Percentiles rank a stretch among this genome's conserved stretches.
Conservation (phyloP, 2,113 vertebrate species). For the Oxygymnocypris stewartii region DNA sequence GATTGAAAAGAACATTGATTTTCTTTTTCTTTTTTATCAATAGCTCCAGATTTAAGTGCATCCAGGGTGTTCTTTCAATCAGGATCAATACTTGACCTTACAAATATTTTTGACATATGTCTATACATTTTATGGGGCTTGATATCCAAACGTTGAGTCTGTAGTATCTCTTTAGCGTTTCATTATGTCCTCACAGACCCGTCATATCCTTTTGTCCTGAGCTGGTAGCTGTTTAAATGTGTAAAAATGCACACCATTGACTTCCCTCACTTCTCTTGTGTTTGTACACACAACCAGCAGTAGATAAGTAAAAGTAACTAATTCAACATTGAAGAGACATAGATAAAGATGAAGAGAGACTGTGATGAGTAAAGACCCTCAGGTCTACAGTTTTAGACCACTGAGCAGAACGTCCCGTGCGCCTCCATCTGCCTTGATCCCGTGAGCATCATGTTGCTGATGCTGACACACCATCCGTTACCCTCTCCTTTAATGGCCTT, state of each 20-base stretch:
- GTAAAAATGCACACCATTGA: not conserved
- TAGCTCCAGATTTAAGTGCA: constrained; percentile 51
- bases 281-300: not conserved
- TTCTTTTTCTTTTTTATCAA: constrained; percentile 35
- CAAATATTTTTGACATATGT: constrained; percentile 54
- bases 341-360: constrained; percentile 37
- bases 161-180: constrained; percentile 19
- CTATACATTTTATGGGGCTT: constrained; percentile 50
- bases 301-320: constrained; percentile 47
- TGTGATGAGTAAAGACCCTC: constrained; percentile 49
- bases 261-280: not conserved
- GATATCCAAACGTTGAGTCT: not conserved
- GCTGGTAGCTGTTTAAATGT: not conserved
- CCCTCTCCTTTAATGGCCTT: constrained; percentile 47
- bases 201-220: not conserved
- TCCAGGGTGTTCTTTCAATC: constrained; percentile 51
- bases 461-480: constrained; percentile 50
- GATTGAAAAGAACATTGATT: constrained; percentile 54
- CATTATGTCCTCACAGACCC: constrained; percentile 14
- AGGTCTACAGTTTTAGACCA: constrained; percentile 53
- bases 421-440: constrained; percentile 50
- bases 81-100: constrained; percentile 58
- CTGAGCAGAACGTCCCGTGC: constrained; percentile 36
- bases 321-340: constrained; percentile 35
- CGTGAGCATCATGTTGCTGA: constrained; percentile 36